Base-by-base conservation (phyloP, 1,140 invertebrate genomes). In the Popillia japonica region DNA sequence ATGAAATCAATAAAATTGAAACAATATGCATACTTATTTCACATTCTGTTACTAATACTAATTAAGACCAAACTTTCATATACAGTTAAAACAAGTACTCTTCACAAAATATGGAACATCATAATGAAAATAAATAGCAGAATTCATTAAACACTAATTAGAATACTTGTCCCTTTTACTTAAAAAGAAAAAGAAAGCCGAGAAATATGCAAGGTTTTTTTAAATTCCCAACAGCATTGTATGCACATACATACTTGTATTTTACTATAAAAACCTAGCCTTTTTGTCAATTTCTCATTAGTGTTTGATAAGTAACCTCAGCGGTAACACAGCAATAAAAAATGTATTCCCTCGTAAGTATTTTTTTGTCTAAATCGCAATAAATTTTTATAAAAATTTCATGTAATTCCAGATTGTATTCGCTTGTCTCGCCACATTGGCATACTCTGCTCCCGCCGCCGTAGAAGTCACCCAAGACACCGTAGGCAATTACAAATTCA, bases 401-500 rank as follows among this genome's bases (percentile, higher is more conserved):
- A 17, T 55, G 2, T 55, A 34, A 34, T 27, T 7, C 3, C 22
- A 68, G 61, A 27, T 68, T 14, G 22, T 68, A 6, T 27, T 68
- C 11, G 61, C 61, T 34, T 22, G 17, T 11, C 11, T 68, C 8
- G 61, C 61, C 61, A 27, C 20, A 6, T 68, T 68, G 61, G 61
- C 61, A 4, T 23, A 14, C 22, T 4, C 27, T 22, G 61, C 61
- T 14, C 61, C 27, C 17, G 8, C 61, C 9, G 14, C 27, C 61
- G 61, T 68, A 68, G 61, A 68, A 27, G 77, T 82, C 6, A 78
- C 75, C 22, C 80, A 83, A 77, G 81, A 82, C 55, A 83, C 80
- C 27, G 61, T 78, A 44, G 82, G 82, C 7, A 82, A 81, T 40
- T 83, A 83, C 74, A 78, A 78, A 59, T 41, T 81, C 42, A 73